phyloP scores from a whole-genome alignment of 1,140 invertebrate genomes.

The Bombus affinis region DNA sequence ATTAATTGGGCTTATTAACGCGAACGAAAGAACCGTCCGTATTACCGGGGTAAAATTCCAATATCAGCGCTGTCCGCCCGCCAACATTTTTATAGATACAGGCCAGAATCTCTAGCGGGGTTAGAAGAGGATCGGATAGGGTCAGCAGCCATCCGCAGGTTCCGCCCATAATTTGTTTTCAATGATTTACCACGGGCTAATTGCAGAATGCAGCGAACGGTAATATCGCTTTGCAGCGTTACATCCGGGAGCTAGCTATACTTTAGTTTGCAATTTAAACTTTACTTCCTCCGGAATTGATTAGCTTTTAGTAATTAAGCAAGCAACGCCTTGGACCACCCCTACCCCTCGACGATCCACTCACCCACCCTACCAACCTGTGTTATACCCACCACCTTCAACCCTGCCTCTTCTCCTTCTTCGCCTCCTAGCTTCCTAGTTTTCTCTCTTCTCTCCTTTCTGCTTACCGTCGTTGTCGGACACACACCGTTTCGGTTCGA shows the following conservation, averaged over 20 bases:
- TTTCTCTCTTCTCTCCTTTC: slow-evolving; percentile 63
- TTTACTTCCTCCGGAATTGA: slow-evolving; percentile 83
- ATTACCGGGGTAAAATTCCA: slow-evolving; percentile 24
- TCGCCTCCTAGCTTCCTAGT: slow-evolving; percentile 23
- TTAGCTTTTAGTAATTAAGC: slow-evolving; percentile 84
- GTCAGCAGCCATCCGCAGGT: slow-evolving; percentile 45
- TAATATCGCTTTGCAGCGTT: slow-evolving; percentile 82
- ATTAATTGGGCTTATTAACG: slow-evolving; percentile 50
- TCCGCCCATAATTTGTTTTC: slow-evolving; percentile 81
- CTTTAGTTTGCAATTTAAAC: slow-evolving; percentile 84
- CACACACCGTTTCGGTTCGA: neutral
- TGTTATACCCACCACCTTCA: slow-evolving; percentile 35
- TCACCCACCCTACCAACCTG: slow-evolving; percentile 18
- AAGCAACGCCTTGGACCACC: slow-evolving; percentile 79
- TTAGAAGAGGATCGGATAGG: neutral
- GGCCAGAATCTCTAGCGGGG: neutral
- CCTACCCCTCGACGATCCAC: slow-evolving; percentile 51
- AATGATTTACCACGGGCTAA: slow-evolving; percentile 83
- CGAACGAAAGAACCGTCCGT: slow-evolving; percentile 3
- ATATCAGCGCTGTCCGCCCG: neutral
- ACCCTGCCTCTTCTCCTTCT: slow-evolving; percentile 44
- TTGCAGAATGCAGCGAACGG: slow-evolving; percentile 82
- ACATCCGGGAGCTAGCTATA: slow-evolving; percentile 80
- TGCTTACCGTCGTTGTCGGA: slow-evolving; percentile 23
- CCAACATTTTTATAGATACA: slow-evolving; percentile 50